Conservation (phyloP, 2,888 invertebrate genomes). For the Scaeva pyrastri region DNA sequence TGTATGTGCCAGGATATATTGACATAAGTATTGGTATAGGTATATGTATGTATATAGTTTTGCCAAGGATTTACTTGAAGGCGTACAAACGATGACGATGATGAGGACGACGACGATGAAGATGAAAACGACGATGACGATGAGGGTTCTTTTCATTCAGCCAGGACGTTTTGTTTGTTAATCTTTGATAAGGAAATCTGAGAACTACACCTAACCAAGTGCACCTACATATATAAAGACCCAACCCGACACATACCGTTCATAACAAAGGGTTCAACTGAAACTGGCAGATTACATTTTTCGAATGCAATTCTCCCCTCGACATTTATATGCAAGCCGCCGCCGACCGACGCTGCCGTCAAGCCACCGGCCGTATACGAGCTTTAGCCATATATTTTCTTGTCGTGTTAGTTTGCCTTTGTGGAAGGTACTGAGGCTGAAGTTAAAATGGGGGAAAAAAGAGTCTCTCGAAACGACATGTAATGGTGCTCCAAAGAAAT, state of each 20-base stretch:
- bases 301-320: constrained; percentile 46
- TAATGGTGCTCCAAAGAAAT: neutral
- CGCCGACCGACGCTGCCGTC: too few relatives aligned
- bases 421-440: constrained; percentile 28
- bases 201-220: too few relatives aligned
- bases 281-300: constrained; percentile 59
- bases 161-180: constrained; percentile 56
- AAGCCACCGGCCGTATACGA: neutral
- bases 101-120: constrained; percentile 6
- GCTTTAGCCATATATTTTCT: too few relatives aligned
- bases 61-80: constrained; percentile 37
- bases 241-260: neutral
- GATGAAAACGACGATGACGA: constrained; percentile 16
- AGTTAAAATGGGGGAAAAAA: neutral
- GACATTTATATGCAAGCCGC: neutral
- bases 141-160: constrained; percentile 52
- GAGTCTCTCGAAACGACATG: constrained; percentile 4
- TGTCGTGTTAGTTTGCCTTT: constrained; percentile 6
- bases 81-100: neutral
- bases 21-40: too few relatives aligned
- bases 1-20: too few relatives aligned
- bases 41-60: neutral
- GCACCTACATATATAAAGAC: too few relatives aligned
- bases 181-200: constrained; percentile 46
- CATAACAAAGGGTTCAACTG: constrained; percentile 30